These are phyloP conservation scores for Oreochromis mossambicus DNA, from an alignment of 2,797 vertebrate genomes.

Conservation along the genomic window DNA sequence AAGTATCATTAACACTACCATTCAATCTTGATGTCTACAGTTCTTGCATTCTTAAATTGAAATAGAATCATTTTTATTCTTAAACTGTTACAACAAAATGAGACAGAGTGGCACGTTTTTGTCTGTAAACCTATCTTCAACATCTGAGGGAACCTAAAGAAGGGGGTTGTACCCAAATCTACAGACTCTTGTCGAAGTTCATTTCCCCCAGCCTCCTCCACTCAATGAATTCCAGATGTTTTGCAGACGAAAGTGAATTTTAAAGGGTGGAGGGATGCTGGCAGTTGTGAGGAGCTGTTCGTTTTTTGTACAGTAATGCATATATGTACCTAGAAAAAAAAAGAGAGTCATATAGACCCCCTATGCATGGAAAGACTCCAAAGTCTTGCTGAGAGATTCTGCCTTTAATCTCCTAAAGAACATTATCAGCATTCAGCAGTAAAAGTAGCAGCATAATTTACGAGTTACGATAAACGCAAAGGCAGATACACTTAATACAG, in stretches of 20 bases:
- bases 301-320: constrained; percentile 33
- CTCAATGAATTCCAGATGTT: constrained; percentile 88
- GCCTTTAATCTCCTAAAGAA: constrained; percentile 18
- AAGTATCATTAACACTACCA: neutral
- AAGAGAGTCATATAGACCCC: neutral
- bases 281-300: constrained; percentile 11
- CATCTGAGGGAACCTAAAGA: constrained; percentile 72
- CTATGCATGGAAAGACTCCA: constrained; percentile 31
- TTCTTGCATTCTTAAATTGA: neutral
- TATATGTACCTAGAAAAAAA: neutral
- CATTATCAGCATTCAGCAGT: neutral
- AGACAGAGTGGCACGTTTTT: constrained; percentile 75
- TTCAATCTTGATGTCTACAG: neutral
- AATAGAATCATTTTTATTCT: neutral
- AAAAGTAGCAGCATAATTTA: neutral
- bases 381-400: constrained; percentile 17
- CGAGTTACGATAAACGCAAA: neutral
- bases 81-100: constrained; percentile 32
- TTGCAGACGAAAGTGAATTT: constrained; percentile 67
- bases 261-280: constrained; percentile 43
- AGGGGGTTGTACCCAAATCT: constrained; percentile 67
- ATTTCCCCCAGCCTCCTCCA: constrained; percentile 61
- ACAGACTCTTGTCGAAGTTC: constrained; percentile 64
- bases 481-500: neutral
- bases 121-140: constrained; percentile 75